phyloP scores from a whole-genome alignment of 92 coral and sea anemone species.

The Actinernus sp. region DNA sequence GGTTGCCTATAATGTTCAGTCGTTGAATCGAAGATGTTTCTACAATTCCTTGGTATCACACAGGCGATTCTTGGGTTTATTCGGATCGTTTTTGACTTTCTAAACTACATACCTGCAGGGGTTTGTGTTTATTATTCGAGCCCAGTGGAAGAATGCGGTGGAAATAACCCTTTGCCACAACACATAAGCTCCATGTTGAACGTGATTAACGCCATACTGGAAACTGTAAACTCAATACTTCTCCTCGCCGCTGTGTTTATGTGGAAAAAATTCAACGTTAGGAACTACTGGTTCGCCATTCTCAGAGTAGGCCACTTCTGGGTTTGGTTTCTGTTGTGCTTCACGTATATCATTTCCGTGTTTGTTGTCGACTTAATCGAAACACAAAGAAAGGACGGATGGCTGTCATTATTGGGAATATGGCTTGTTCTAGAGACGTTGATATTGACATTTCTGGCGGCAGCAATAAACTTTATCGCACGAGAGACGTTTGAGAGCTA shows the following conservation, averaged over 20 bases:
- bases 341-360: slow-evolving; percentile 15
- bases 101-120: slow-evolving; percentile 45
- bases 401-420: slow-evolving; percentile 19
- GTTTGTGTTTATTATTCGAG: slow-evolving; percentile 61
- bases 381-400: slow-evolving; percentile 4
- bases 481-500: slow-evolving; percentile 52
- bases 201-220: slow-evolving; percentile 39
- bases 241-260: slow-evolving; percentile 39
- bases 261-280: slow-evolving; percentile 59
- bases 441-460: slow-evolving; percentile 37
- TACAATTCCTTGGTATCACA: slow-evolving; percentile 20
- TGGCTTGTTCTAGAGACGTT: slow-evolving; percentile 26
- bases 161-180: slow-evolving; percentile 6
- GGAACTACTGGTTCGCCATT: slow-evolving; percentile 45
- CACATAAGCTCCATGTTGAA: slow-evolving; percentile 10
- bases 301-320: slow-evolving; percentile 75
- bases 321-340: slow-evolving; percentile 67
- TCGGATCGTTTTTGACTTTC: slow-evolving; percentile 49
- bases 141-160: slow-evolving; percentile 47
- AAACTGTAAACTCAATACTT: slow-evolving; percentile 51
- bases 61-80: slow-evolving; percentile 34
- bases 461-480: slow-evolving; percentile 59
- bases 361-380: slow-evolving; percentile 33
- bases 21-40: background rate
- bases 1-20: no score